Percentiles rank a stretch among this genome's conserved stretches.
phyloP scores from a whole-genome alignment of 2,797 vertebrate genomes.

The Cirrhinus mrigala region DNA sequence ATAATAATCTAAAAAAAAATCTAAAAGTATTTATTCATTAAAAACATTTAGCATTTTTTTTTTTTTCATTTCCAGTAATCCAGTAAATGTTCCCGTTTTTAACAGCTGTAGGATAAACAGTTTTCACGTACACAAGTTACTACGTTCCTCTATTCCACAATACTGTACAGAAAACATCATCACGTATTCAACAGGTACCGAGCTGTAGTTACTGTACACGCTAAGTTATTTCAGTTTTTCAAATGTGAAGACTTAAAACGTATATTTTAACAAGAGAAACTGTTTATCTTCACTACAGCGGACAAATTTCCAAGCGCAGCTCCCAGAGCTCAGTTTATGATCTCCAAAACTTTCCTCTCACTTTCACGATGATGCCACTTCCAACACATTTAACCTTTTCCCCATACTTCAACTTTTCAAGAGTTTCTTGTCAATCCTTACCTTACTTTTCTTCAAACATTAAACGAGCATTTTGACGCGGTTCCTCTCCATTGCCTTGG shows the following conservation, averaged over 20 bases:
- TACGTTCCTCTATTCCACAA: neutral
- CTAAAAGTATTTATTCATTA: neutral
- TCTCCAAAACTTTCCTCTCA: slow-evolving; percentile 46
- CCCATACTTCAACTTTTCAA: neutral
- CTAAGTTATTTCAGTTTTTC: neutral
- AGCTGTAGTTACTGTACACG: neutral
- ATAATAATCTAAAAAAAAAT: neutral
- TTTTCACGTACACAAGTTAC: neutral
- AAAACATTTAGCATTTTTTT: neutral
- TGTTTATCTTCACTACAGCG: neutral
- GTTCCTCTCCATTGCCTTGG: slow-evolving; percentile 64
- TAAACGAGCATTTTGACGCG: slow-evolving; percentile 64
- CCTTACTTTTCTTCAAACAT: slow-evolving; percentile 58
- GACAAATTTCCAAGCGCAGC: slow-evolving; percentile 2
- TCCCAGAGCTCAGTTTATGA: neutral
- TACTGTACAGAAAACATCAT: neutral
- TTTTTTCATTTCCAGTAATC: neutral
- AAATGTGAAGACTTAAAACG: neutral
- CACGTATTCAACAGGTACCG: neutral
- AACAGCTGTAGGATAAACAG: neutral
- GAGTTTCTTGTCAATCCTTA: slow-evolving; percentile 39
- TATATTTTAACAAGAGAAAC: neutral
- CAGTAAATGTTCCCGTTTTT: neutral
- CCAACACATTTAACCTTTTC: neutral
- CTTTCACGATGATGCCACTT: neutral